Evolutionary conservation across 2,113 vertebrate genomes (phyloP), one percentile per base, ranked within the genome.

Genomic region (Cinclus mexicanus): DNA sequence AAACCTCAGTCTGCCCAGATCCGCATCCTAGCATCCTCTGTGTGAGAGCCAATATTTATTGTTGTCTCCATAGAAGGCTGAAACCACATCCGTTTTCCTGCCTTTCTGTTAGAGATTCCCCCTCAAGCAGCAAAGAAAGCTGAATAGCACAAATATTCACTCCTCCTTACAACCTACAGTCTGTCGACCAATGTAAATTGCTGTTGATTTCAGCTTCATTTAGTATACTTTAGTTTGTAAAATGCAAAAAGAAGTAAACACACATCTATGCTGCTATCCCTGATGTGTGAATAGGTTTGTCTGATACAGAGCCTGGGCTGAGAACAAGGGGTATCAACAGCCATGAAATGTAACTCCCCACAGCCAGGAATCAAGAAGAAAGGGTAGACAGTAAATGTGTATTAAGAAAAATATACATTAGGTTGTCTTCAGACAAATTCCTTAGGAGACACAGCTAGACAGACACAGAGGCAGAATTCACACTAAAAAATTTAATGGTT

Each of bases 31-130:
- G n/a, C 55, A 88, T 86, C 52, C 39, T 68, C 22, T 74, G 14
- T 52, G 41, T 81, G 80, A 93, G 88, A 90, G 61, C 35, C 4
- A 6, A 2, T 47, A 50, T 57, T 72, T 50, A 65, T 1, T 0
- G 33, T 8, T 88, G 55, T 77, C 92, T 88, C 88, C 52, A 80
- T 59, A 86, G 92, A 86, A 52, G 47, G 59, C 47, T 89, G 76
- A 92, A 94, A 80, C 57, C 87, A 90, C 92, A 88, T 92, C 79
- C 9, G 9, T 70, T 95, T 94, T 93, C 83, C 68, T 86, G 76
- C 68, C 29, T 86, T 92, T 92, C 86, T 89, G 76, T 46, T 59
- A 39, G 49, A 94, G 50, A 59, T 74, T 42, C 57, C 41, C 46
- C 31, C 21, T 18, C 21, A 31, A 16, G 90, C 33, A 94, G 68